Evolutionary conservation across 2,113 vertebrate species (phyloP).

Genomic region (Rhizomys pruinosus): DNA sequence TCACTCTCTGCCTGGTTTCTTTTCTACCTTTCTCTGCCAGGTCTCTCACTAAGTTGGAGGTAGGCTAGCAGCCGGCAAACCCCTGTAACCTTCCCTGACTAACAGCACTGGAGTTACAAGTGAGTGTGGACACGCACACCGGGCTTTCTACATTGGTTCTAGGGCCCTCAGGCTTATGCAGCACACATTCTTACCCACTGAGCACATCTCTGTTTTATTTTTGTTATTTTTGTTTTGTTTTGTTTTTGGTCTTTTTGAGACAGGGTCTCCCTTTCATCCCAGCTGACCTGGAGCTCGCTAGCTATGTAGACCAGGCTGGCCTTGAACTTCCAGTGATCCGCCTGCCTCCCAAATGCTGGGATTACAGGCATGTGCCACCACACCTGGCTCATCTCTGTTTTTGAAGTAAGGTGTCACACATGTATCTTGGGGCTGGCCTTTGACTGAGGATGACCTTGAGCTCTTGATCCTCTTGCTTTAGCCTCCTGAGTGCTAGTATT

Average conservation of each 20-base stretch:
- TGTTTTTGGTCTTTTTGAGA: no score
- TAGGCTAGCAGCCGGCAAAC: not conserved
- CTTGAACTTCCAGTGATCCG: no score
- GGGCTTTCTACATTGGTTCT: not conserved
- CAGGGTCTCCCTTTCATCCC: no score
- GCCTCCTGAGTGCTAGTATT: not conserved
- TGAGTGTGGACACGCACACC: not conserved
- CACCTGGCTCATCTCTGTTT: not conserved
- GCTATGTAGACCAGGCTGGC: no score
- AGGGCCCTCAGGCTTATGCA: not conserved
- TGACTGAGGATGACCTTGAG: not conserved
- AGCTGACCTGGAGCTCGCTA: no score
- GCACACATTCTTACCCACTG: not conserved
- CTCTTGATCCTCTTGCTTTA: not conserved
- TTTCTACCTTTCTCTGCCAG: no score
- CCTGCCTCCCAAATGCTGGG: no score
- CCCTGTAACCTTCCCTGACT: not conserved
- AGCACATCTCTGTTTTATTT: no score
- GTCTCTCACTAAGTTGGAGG: not conserved
- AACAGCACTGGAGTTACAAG: not conserved
- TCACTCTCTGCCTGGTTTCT: not conserved
- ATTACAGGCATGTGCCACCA: no score
- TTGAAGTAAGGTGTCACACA: not conserved
- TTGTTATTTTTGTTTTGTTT: no score
- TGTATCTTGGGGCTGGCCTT: not conserved